A percentile compares a stretch with the other conserved stretches of the same genome.
phyloP scores from a whole-genome alignment of 2,888 invertebrate species.

The Cerastis rubricosa region DNA sequence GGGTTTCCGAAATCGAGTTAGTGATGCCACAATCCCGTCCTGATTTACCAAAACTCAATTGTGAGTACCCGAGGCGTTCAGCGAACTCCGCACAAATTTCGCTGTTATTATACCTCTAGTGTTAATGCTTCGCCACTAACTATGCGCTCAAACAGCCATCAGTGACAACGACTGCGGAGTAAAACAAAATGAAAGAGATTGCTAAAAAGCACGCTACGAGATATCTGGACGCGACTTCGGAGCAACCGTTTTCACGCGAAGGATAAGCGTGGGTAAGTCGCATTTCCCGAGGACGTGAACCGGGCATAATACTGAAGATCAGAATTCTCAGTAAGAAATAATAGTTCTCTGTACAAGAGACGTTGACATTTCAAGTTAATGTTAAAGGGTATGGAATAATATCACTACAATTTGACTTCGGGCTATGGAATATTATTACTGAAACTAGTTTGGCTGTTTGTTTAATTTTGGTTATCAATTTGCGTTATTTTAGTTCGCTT shows the following conservation, averaged over 20 bases:
- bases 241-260: background rate
- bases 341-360: conserved; percentile 27
- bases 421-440: conserved; percentile 30
- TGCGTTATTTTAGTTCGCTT: background rate
- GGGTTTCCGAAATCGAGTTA: conserved; percentile 5
- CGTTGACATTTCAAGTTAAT: conserved; percentile 28
- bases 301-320: background rate
- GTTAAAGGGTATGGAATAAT: conserved; percentile 16
- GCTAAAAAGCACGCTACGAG: background rate
- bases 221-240: background rate
- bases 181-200: background rate
- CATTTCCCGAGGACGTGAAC: background rate
- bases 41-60: conserved; percentile 28
- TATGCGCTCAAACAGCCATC: background rate
- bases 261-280: background rate
- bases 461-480: conserved; percentile 13
- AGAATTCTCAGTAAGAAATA: conserved; percentile 17
- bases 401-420: conserved; percentile 12
- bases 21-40: background rate
- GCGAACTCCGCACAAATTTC: conserved; percentile 12
- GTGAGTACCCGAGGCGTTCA: conserved; percentile 7
- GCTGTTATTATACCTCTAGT: conserved; percentile 12
- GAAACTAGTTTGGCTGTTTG: conserved; percentile 21
- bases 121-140: background rate
- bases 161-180: background rate